Conservation (phyloP, 2,888 invertebrate species). For the Cenopis cana region DNA sequence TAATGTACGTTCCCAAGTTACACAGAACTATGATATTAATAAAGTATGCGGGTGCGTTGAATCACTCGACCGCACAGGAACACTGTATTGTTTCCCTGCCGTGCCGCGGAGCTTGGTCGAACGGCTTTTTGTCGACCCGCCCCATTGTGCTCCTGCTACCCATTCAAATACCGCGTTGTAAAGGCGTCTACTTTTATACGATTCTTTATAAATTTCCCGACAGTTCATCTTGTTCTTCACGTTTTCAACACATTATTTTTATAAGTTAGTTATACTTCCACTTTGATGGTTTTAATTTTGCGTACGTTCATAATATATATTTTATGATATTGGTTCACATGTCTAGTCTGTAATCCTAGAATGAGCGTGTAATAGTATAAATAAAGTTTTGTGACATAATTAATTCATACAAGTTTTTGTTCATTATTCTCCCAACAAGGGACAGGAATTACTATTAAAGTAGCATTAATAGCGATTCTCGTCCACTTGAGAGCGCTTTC, state of each 20-base stretch:
- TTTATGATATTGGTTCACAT: no score
- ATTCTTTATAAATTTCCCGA: slow-evolving; percentile 59
- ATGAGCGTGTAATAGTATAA: not conserved
- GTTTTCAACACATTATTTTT: slow-evolving; percentile 28
- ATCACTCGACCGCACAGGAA: slow-evolving; percentile 75
- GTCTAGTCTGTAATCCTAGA: no score
- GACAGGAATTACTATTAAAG: slow-evolving; percentile 60
- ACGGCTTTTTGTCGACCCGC: slow-evolving; percentile 72
- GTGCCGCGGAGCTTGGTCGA: slow-evolving; percentile 66
- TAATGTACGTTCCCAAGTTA: slow-evolving; percentile 7
- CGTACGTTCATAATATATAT: no score
- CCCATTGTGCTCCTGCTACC: slow-evolving; percentile 68
- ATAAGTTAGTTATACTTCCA: not conserved
- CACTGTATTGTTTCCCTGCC: slow-evolving; percentile 66
- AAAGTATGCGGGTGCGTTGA: slow-evolving; percentile 69
- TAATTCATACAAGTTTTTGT: no score
- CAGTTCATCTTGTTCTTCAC: slow-evolving; percentile 51
- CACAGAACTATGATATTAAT: slow-evolving; percentile 51
- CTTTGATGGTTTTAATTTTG: not conserved
- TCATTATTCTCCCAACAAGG: slow-evolving; percentile 20
- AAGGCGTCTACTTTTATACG: slow-evolving; percentile 60
- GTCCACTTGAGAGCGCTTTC: slow-evolving; percentile 72
- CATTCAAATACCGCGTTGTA: slow-evolving; percentile 69
- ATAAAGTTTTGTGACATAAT: not conserved
- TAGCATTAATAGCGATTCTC: slow-evolving; percentile 70